These are phyloP conservation scores for Rhinolophus sinicus DNA, from an alignment of 2,113 vertebrate species.

Conservation along the genomic window DNA sequence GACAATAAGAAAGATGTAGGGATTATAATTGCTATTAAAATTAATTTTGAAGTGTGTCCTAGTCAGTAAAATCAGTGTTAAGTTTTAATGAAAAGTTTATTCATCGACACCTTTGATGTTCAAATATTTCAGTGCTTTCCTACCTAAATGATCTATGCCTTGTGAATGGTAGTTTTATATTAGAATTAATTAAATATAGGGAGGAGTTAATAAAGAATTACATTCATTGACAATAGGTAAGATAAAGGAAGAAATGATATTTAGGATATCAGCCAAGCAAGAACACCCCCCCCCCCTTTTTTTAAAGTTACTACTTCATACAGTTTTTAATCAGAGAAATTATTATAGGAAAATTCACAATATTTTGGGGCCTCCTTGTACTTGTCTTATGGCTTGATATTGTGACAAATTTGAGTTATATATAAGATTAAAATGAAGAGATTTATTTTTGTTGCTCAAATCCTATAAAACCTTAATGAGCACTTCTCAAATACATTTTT, in stretches of 20 bases:
- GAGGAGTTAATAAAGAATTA: neutral
- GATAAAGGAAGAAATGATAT: neutral
- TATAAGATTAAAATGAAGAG: neutral
- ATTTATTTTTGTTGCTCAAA: neutral
- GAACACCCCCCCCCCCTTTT: neutral
- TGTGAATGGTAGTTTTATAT: neutral
- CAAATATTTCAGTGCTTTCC: neutral
- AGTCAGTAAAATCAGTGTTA: neutral
- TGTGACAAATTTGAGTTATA: neutral
- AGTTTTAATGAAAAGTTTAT: conserved; percentile 2
- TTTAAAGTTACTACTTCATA: neutral
- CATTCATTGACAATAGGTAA: neutral
- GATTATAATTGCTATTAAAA: neutral
- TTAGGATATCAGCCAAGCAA: neutral
- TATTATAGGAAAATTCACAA: neutral
- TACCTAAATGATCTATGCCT: neutral
- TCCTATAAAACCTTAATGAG: neutral
- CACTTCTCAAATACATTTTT: neutral
- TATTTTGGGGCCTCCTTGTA: neutral
- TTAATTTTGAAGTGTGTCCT: neutral
- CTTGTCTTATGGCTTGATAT: neutral
- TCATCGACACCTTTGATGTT: neutral
- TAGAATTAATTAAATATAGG: conserved; percentile 14
- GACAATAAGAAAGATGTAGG: neutral
- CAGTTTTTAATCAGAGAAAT: neutral